Base-by-base conservation (phyloP, 2,113 vertebrate species). In the Chaetops frenatus region DNA sequence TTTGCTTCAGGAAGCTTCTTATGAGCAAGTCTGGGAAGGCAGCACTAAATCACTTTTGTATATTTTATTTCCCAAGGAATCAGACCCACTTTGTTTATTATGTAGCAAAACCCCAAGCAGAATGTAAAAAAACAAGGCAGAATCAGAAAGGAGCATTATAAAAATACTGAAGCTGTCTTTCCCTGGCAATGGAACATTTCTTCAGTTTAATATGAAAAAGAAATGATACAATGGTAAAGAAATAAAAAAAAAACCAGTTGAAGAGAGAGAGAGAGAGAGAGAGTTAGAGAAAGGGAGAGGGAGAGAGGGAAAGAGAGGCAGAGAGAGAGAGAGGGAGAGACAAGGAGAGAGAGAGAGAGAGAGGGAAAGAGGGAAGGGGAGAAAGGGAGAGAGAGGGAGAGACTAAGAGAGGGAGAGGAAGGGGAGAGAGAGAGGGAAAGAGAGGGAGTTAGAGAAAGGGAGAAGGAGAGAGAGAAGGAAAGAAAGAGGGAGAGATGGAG, bases 11-110 rank as follows among this genome's bases (percentile, higher is more conserved):
- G 61, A 94, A 95, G 65, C 70, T 85, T 81, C 86, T 91, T 64
- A 64, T 24, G 83, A 50, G 29, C 23, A 33, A 64, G 57, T 61
- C 48, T 72, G 73, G 45, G 69, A 72, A 94, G 36, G 10, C 65
- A 71, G 38, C 57, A 69, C 73, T 92, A 65, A 84, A 89, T 94
- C 81, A 91, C 44, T 65, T 92, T 79, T 53, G 48, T 87, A 16
- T 69, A 42, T 87, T 95, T 91, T 81, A 91, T 95, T 95, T 97
- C 83, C 92, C 80, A 89, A 42, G 89, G 72, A 88, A 88, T 92
- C 83, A 77, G 69, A 40, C 10, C 11, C 76, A 78, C 77, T 93
- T 73, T 88, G 70, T 91, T 96, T 91, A 92, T 85, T 86, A 80
- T 60, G 57, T 40, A 36, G 9, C 47, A 84, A 91, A 95, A 62